Evolutionary conservation across 2,888 invertebrate genomes (phyloP), one percentile per base, ranked within the genome.

Genomic region (Fragum whitleyi): DNA sequence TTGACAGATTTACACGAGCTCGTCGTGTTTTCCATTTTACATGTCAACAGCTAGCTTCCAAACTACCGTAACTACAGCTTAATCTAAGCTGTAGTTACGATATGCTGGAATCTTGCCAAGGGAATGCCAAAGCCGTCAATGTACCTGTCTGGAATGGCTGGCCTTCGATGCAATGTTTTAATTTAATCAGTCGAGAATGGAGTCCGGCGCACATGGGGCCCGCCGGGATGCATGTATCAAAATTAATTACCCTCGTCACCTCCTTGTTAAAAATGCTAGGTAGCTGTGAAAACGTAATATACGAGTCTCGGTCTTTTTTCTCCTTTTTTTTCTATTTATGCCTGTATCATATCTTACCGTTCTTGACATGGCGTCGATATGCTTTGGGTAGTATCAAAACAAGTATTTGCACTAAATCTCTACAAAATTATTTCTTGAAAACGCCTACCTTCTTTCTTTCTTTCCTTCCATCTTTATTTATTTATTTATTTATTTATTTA

Each of bases 201-300:
- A 39, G 39, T 36, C 26, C 42, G 42, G 42, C 26, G 9, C 65
- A 65, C 36, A 65, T 65, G 65, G 21, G 65, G 42, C 65, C 65
- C 65, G 16, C 65, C 5, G 65, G 42, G 65, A 65, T 23, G 42
- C 65, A 65, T 65, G 65, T 65, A 65, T 65, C 65, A 65, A 65
- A 65, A 65, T 65, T 65, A 65, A 65, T 65, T 65, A 65, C 65
- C 26, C 65, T 26, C 42, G 42, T 65, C 65, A 42, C 42, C 21
- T 23, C 23, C 21, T 42, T 42, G 65, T 39, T 39, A 39, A 65
- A 65, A 42, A 36, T 65, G 65, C 42, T 36, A 36, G 42, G 42
- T 39, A 65, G 21, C 65, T 65, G 65, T 65, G 65, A 65, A 65
- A 39, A 14, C 36, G 32, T 65, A 65, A 65, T 65, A 65, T 65